Base-by-base conservation (phyloP, 2,797 vertebrate genomes). In the Oreochromis mossambicus region DNA sequence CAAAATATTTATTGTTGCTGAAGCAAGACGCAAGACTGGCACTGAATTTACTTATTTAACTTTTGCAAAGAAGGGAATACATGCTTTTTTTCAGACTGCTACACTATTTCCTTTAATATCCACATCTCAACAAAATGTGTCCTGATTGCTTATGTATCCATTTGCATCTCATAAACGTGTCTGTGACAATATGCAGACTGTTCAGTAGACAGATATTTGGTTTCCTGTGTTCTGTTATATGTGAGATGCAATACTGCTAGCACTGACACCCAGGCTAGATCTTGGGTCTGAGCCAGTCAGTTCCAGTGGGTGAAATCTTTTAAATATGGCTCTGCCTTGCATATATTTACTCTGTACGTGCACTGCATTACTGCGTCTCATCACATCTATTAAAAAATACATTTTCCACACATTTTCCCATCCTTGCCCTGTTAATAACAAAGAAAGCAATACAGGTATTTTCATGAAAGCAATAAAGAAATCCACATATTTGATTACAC, bases 401-500 rank as follows among this genome's bases (percentile, higher is more conserved):
- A 88, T 78, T 83, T 87, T 86, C 75, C 43, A 83, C 82, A 90
- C 83, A 85, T 82, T 80, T 86, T 63, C 43, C 51, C 34, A 41
- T 87, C 78, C 32, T 43, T 26, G 54, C 58, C 46, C 77, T 77
- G 80, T 66, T 75, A 73, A 78, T 89, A 89, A 88, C 55, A 89
- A 87, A 86, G 19, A 63, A 77, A 73, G 38, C 61, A 77, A 78
- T 63, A 84, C 50, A 77, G 38, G 89, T 82, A 80, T 78, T 84
- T 91, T 84, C 70, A 89, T 87, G 77, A 90, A 86, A 79, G 56
- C 83, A 91, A 90, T 79, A 89, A 82, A 87, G 36, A 78, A 48
- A 78, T 87, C 77, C 82, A 90, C 61, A 91, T n/a, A 78, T 91
- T 81, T 86, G 87, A 90, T 88, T 88, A 88, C 17, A 78, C 19